phyloP scores from a whole-genome alignment of 2,888 invertebrate genomes.

The Linnaemya tessellans region DNA sequence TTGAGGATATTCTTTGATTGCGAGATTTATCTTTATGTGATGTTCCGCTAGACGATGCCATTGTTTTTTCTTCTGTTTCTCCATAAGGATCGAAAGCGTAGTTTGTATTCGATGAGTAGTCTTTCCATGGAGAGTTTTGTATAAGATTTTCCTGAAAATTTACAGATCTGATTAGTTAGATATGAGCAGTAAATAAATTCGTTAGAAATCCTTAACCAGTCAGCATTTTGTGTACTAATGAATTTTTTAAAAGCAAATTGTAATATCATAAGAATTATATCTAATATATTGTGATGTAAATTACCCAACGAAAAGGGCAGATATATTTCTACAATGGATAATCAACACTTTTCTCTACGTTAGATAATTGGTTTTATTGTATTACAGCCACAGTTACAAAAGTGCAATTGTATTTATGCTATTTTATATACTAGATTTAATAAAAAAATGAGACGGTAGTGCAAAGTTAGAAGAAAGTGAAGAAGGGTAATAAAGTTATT shows the following conservation, averaged over 20 bases:
- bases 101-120: slow-evolving; percentile 92
- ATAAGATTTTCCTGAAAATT: slow-evolving; percentile 90
- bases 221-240: slow-evolving; percentile 78
- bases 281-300: slow-evolving; percentile 16
- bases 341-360: slow-evolving; percentile 58
- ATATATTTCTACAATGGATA: slow-evolving; percentile 66
- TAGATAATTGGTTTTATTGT: slow-evolving; percentile 20
- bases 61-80: slow-evolving; percentile 90
- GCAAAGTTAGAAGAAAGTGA: slow-evolving; percentile 16
- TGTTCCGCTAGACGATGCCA: slow-evolving; percentile 75
- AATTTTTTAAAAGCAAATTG: slow-evolving; percentile 18
- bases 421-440: slow-evolving; percentile 42
- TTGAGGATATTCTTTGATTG: slow-evolving; percentile 76
- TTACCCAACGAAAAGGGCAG: slow-evolving; percentile 60
- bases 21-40: slow-evolving; percentile 79
- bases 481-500: neutral
- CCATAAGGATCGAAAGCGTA: slow-evolving; percentile 94
- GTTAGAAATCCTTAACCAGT: slow-evolving; percentile 78
- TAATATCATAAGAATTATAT: neutral
- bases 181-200: neutral
- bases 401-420: slow-evolving; percentile 46
- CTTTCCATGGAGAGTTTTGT: slow-evolving; percentile 94
- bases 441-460: neutral
- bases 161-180: slow-evolving; percentile 5
- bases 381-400: slow-evolving; percentile 28